These are phyloP conservation scores for Rhizoglyphus robini DNA, from an alignment of 1,140 invertebrate genomes.

Conservation along the genomic window DNA sequence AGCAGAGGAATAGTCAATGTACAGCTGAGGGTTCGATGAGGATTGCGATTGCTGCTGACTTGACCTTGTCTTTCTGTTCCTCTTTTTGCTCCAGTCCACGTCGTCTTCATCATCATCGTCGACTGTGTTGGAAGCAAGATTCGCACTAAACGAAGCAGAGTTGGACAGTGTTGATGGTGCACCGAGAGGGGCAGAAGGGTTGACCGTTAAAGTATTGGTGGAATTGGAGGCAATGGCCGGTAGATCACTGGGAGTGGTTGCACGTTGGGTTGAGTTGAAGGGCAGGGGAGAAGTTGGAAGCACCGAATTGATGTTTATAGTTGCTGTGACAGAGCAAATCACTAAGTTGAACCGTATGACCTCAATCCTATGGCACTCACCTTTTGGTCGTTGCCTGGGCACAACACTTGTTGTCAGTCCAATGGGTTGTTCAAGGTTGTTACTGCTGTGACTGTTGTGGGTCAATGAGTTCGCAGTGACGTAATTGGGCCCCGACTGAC, in stretches of 20 bases:
- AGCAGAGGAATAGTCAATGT: not conserved
- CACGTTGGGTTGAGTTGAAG: not conserved
- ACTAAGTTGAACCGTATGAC: too few relatives aligned
- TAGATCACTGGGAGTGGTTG: not conserved
- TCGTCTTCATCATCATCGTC: slow-evolving; percentile 2
- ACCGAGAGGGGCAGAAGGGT: not conserved
- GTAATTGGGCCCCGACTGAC: not conserved
- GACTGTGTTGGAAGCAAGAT: not conserved
- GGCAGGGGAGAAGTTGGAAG: slow-evolving; percentile 6
- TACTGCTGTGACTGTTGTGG: not conserved
- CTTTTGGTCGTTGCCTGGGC: slow-evolving; percentile 65
- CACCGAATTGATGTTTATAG: slow-evolving; percentile 10
- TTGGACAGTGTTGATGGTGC: not conserved
- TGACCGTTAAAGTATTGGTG: not conserved
- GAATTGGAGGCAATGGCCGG: not conserved
- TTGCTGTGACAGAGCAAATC: not conserved
- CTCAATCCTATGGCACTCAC: too few relatives aligned
- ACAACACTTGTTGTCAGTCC: slow-evolving; percentile 54
- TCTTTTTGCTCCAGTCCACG: slow-evolving; percentile 8
- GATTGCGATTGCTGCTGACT: not conserved
- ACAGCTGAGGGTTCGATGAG: not conserved
- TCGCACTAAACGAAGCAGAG: not conserved
- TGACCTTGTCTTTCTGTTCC: not conserved
- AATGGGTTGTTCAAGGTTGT: not conserved
- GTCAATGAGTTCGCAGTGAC: not conserved